Percentiles rank a stretch among this genome's conserved stretches.
phyloP scores from a whole-genome alignment of 2,113 vertebrate genomes.

The Xenopus borealis region DNA sequence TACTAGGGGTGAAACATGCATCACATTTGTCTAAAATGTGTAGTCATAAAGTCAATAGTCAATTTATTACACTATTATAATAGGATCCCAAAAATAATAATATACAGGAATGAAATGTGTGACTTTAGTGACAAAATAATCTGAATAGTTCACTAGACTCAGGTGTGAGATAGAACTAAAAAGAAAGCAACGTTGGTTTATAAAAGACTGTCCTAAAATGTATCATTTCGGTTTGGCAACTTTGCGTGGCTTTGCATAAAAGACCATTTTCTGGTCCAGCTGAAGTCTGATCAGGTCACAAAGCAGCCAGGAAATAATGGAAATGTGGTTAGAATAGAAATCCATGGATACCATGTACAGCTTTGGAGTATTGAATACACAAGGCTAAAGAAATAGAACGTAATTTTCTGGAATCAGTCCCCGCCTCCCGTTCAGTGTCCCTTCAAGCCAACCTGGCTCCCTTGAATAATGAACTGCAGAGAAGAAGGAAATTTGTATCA shows the following conservation, averaged over 20 bases:
- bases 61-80: constrained; percentile 25
- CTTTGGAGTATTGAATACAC: constrained; percentile 46
- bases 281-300: constrained; percentile 5
- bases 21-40: neutral
- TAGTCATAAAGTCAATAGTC: constrained; percentile 13
- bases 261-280: neutral
- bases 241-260: neutral
- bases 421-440: constrained; percentile 88
- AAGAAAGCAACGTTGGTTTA: constrained; percentile 14
- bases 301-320: constrained; percentile 8
- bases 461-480: constrained; percentile 76
- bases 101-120: constrained; percentile 26
- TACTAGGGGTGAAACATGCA: constrained; percentile 8
- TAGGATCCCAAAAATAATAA: constrained; percentile 27
- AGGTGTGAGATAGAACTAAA: constrained; percentile 1
- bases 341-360: constrained; percentile 84
- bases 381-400: constrained; percentile 84
- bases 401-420: constrained; percentile 98
- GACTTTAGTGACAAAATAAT: constrained; percentile 17
- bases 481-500: neutral
- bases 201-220: constrained; percentile 11
- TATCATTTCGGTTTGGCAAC: constrained; percentile 26
- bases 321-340: constrained; percentile 54
- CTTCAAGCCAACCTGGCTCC: constrained; percentile 97
- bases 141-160: neutral